These are phyloP conservation scores for Oxystoma pomonae DNA, from an alignment of 2,888 invertebrate genomes.

Conservation along the genomic window DNA sequence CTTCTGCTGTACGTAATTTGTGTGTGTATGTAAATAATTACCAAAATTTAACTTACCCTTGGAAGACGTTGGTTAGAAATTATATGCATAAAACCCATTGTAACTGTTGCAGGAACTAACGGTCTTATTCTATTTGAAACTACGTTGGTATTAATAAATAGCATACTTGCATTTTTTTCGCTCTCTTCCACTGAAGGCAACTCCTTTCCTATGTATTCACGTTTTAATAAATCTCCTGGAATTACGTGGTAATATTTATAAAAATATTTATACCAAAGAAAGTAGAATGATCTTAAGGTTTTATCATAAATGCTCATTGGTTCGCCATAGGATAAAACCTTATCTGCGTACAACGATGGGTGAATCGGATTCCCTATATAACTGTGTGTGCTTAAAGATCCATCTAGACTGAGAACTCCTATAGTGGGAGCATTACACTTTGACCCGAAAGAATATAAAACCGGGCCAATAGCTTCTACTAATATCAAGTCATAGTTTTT, in stretches of 20 bases:
- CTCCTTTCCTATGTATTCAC: conserved; percentile 36
- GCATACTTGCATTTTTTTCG: conserved; percentile 14
- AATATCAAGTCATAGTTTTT: conserved; percentile 20
- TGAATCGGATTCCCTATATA: conserved; percentile 29
- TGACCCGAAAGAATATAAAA: conserved; percentile 3
- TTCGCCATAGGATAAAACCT: conserved; percentile 27
- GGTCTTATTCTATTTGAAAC: conserved; percentile 36
- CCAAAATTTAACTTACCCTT: neutral
- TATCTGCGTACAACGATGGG: conserved; percentile 32
- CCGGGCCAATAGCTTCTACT: conserved; percentile 9
- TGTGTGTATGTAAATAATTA: too few species aligned
- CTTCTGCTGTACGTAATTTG: too few species aligned
- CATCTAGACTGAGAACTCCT: conserved; percentile 26
- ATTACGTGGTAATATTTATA: conserved; percentile 25
- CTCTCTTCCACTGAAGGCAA: conserved; percentile 35
- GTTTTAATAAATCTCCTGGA: conserved; percentile 30
- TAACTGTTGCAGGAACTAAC: conserved; percentile 11
- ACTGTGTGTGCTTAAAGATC: conserved; percentile 25
- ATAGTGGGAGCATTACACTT: conserved; percentile 6
- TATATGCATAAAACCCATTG: conserved; percentile 12
- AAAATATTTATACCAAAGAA: conserved; percentile 28
- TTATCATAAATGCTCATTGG: conserved; percentile 44
- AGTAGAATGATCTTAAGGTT: conserved; percentile 28
- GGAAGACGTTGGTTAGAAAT: neutral
- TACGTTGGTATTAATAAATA: conserved; percentile 38